A percentile compares a stretch with the other conserved stretches of the same genome.
These are phyloP conservation scores for Porites rus DNA, from an alignment of 92 coral and sea anemone genomes.

Conservation along the genomic window DNA sequence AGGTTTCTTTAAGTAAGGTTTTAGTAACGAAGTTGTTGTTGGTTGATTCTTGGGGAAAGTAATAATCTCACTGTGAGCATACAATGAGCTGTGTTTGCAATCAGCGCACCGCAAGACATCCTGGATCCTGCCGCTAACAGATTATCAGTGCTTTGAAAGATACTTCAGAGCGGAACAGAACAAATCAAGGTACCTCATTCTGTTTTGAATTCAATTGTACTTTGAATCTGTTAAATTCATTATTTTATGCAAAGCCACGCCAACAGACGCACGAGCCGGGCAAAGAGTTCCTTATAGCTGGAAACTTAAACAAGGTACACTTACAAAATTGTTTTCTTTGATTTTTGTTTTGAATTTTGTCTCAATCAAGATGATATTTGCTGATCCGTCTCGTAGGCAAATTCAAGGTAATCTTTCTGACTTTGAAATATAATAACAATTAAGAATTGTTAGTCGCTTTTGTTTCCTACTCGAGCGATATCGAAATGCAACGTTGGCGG, in stretches of 20 bases:
- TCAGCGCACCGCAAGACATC: background rate
- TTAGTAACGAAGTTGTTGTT: background rate
- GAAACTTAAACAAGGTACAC: slow-evolving; percentile 40
- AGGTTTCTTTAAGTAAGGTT: background rate
- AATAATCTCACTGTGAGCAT: background rate
- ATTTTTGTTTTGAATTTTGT: background rate
- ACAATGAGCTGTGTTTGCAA: slow-evolving; percentile 8
- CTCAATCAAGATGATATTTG: slow-evolving; percentile 21
- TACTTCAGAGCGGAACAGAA: slow-evolving; percentile 32
- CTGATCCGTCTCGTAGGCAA: background rate
- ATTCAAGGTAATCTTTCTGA: slow-evolving; percentile 23
- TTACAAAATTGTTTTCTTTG: background rate
- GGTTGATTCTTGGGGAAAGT: background rate
- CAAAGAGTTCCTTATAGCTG: slow-evolving; percentile 3
- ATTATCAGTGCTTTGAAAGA: slow-evolving; percentile 13
- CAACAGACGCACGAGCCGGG: slow-evolving; percentile 18
- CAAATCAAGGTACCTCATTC: slow-evolving; percentile 46
- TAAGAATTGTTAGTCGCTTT: slow-evolving; percentile 2
- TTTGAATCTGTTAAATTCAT: slow-evolving; percentile 27
- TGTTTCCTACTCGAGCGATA: background rate
- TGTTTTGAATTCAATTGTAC: slow-evolving; percentile 24
- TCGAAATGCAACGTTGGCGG: background rate
- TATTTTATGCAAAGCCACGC: slow-evolving; percentile 28
- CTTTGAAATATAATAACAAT: background rate
- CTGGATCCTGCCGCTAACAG: slow-evolving; percentile 17